Evolutionary conservation across 1,140 invertebrate species (phyloP), one percentile per base, ranked within the genome.

Genomic region (Listronotus bonariensis): DNA sequence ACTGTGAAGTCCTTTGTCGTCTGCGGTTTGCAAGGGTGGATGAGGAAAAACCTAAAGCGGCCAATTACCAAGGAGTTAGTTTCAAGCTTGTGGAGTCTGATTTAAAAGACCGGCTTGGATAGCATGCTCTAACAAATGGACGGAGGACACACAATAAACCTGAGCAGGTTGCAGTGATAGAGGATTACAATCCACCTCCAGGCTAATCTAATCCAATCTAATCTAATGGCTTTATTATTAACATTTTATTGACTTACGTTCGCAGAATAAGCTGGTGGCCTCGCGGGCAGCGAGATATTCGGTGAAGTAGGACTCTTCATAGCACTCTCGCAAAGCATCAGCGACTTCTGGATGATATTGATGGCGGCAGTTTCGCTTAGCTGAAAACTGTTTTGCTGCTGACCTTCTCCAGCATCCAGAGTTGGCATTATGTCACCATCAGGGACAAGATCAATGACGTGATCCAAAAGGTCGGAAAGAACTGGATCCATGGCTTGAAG

Each of bases 301-400:
- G 86, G 88, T 71, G 87, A 86, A 53, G 85, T 84, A 46, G 88
- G 83, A 77, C 83, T 86, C 67, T 84, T 85, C 2, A 80, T 77
- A 61, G 86, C 84, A 51, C 79, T 86, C 73, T 87, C 90, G 77
- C 87, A 87, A 71, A 89, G 89, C 93, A 96, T 96, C 60, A 97
- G 81, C 74, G 91, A 92, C 77, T 92, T 89, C 73, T 94, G 91
- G 74, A 97, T 97, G 9, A 88, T 91, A 74, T 89, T 92, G 54
- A 97, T 96, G 14, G 91, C 93, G 79, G 90, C 86, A 76, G 88
- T 89, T 72, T 93, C 91, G 70, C 88, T 88, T 68, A 86, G 78
- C 59, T 71, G 71, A 41, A 68, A 77, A 68, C 73, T 74, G 65
- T 70, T 77, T 52, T 32, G 71, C 42, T 77, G 79, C 38, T 79